Conservation (phyloP, 92 coral and sea anemone species). For the Bergia puertoricense region DNA sequence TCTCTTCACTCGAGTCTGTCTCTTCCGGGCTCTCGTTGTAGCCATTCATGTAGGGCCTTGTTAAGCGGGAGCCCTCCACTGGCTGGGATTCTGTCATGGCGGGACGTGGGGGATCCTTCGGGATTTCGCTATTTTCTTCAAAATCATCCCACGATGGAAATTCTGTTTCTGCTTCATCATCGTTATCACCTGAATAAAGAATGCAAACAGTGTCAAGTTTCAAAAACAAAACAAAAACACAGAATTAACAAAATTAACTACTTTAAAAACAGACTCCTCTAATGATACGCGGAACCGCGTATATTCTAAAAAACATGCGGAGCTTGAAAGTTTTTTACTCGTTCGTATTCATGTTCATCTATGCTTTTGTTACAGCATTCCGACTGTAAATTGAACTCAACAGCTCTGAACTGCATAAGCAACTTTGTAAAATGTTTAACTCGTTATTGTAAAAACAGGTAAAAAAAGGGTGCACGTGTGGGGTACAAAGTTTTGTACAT, state of each 20-base stretch:
- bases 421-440: neutral
- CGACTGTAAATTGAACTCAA: neutral
- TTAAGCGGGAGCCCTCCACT: constrained; percentile 8
- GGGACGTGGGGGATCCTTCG: neutral
- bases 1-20: constrained; percentile 95
- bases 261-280: neutral
- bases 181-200: constrained; percentile 34
- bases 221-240: neutral
- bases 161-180: constrained; percentile 30
- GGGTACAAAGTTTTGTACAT: too few species aligned
- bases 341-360: neutral
- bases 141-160: constrained; percentile 32
- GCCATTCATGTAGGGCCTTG: constrained; percentile 71
- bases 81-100: neutral
- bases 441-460: neutral
- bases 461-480: too few species aligned
- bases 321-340: too few species aligned
- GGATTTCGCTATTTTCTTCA: neutral
- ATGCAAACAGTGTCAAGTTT: neutral
- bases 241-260: neutral
- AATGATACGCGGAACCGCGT: neutral
- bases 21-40: constrained; percentile 72
- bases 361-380: too few species aligned
- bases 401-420: neutral
- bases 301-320: neutral